These are phyloP conservation scores for Anastatus disparis DNA, from an alignment of 1,140 invertebrate genomes.

Conservation along the genomic window DNA sequence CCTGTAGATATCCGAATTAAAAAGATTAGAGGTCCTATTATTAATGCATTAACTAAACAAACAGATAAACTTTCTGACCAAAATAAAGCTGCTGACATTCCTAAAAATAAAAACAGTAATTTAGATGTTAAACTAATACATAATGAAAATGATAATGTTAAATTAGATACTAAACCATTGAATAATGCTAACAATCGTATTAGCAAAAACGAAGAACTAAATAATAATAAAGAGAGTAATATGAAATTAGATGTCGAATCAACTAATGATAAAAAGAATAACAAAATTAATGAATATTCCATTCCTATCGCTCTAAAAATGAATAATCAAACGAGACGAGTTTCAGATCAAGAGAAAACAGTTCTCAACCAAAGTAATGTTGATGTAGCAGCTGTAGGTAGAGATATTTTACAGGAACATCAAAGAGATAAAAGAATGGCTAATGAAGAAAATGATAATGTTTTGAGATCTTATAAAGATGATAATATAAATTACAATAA, in stretches of 20 bases:
- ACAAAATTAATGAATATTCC: constrained; percentile 39
- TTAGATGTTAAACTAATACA: too few relatives aligned
- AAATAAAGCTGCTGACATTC: constrained; percentile 32
- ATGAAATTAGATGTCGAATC: constrained; percentile 21
- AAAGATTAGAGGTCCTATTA: constrained; percentile 53
- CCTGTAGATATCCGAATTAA: constrained; percentile 22
- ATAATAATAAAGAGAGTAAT: neutral
- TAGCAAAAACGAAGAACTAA: too few relatives aligned
- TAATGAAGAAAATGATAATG: constrained; percentile 17
- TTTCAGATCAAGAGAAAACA: constrained; percentile 13
- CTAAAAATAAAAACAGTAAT: too few relatives aligned
- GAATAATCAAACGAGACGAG: constrained; percentile 49
- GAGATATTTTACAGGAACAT: constrained; percentile 55
- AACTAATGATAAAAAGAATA: constrained; percentile 21
- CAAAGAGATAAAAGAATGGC: constrained; percentile 54
- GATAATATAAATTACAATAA: neutral
- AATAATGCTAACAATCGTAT: too few relatives aligned
- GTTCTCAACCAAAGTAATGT: constrained; percentile 36
- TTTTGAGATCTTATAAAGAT: neutral
- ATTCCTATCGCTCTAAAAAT: constrained; percentile 56
- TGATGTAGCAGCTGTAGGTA: constrained; percentile 37
- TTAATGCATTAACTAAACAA: constrained; percentile 57
- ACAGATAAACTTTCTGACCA: constrained; percentile 34
- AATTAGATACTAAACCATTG: too few relatives aligned
- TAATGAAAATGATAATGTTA: too few relatives aligned